A percentile compares a stretch with the other conserved stretches of the same genome.
These are phyloP conservation scores for Bubo bubo DNA, from an alignment of 2,113 vertebrate species.

Conservation along the genomic window DNA sequence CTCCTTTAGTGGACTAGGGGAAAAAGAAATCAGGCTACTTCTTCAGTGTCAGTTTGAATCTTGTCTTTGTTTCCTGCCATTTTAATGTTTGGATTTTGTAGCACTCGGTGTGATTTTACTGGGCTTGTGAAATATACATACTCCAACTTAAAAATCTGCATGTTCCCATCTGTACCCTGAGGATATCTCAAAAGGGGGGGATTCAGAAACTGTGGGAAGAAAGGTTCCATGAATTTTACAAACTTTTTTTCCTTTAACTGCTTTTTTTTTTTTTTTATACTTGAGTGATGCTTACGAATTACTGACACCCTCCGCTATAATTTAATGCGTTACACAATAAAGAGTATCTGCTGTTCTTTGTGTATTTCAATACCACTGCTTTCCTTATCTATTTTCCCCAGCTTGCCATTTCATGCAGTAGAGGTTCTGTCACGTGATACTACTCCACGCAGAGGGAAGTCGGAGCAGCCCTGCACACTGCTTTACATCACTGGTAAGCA, in stretches of 20 bases:
- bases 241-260: conserved; percentile 54
- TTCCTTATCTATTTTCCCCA: conserved; percentile 67
- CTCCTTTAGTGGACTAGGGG: neutral
- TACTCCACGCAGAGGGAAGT: neutral
- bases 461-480: neutral
- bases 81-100: neutral
- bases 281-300: neutral
- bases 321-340: conserved; percentile 48
- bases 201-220: neutral
- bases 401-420: conserved; percentile 42
- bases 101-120: neutral
- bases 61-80: neutral
- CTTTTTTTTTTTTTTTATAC: neutral
- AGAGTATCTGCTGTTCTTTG: conserved; percentile 58
- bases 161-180: conserved; percentile 35
- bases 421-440: conserved; percentile 59
- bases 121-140: neutral
- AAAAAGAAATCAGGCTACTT: neutral
- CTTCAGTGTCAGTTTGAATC: neutral
- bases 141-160: conserved; percentile 22
- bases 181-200: conserved; percentile 35
- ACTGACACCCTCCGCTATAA: conserved; percentile 18
- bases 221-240: conserved; percentile 51
- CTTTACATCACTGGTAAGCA: conserved; percentile 19
- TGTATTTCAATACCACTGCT: conserved; percentile 49